A percentile compares a stretch with the other conserved stretches of the same genome.
Conservation (phyloP, 2,113 vertebrate species). For the Paramisgurnus dabryanus region DNA sequence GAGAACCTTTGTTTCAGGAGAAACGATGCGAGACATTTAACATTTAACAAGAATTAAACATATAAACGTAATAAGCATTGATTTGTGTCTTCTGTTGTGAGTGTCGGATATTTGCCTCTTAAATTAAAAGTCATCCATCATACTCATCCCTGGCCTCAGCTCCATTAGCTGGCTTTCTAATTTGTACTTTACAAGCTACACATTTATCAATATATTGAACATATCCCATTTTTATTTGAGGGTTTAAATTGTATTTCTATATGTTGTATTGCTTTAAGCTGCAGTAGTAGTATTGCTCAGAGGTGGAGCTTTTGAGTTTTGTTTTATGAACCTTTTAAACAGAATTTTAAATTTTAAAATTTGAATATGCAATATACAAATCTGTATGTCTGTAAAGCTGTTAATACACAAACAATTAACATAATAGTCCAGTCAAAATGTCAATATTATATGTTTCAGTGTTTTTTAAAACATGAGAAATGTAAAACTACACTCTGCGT, state of each 20-base stretch:
- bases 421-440: no score
- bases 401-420: no score
- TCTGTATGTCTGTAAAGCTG: no score
- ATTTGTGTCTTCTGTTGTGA: slow-evolving; percentile 21
- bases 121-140: slow-evolving; percentile 40
- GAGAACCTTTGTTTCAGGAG: background rate
- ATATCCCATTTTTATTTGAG: background rate
- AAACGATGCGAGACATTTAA: slow-evolving; percentile 13
- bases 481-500: no score
- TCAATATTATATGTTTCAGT: no score
- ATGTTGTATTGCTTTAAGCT: no score
- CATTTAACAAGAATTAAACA: slow-evolving; percentile 10
- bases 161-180: background rate
- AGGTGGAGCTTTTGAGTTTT: no score
- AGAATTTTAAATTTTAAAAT: no score
- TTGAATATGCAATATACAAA: no score
- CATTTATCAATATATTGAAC: slow-evolving; percentile 2
- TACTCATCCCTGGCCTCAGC: background rate
- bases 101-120: slow-evolving; percentile 1
- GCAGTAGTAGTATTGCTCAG: background rate
- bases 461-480: no score
- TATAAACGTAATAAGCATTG: slow-evolving; percentile 15
- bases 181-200: background rate
- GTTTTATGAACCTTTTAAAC: no score
- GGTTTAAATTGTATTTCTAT: no score